phyloP scores from a whole-genome alignment of 1,140 invertebrate genomes.

The Papilio glaucus region DNA sequence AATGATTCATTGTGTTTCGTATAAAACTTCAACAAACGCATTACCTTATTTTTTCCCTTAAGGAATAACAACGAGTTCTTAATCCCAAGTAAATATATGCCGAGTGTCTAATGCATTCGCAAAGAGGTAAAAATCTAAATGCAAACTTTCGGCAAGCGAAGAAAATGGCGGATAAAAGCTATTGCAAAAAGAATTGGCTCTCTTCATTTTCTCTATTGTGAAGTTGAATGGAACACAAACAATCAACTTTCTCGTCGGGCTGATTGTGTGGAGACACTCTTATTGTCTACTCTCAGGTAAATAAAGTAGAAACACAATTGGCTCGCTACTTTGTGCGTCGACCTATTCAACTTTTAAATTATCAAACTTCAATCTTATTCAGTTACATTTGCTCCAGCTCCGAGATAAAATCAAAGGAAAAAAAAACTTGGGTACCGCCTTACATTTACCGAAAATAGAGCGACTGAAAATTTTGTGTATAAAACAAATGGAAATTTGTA shows the following conservation, averaged over 20 bases:
- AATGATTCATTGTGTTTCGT: background rate
- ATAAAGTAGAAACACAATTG: conserved; percentile 77
- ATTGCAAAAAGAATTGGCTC: conserved; percentile 79
- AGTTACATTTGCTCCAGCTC: conserved; percentile 48
- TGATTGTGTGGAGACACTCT: conserved; percentile 81
- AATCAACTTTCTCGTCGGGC: conserved; percentile 77
- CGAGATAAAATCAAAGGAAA: conserved; percentile 38
- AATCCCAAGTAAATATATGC: conserved; percentile 75
- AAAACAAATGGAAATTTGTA: conserved; percentile 67
- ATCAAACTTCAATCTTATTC: conserved; percentile 62
- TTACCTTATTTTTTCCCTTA: conserved; percentile 23
- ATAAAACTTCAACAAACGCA: background rate
- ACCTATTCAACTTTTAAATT: conserved; percentile 77
- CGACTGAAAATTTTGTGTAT: conserved; percentile 68
- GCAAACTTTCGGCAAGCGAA: conserved; percentile 77
- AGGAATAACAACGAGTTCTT: conserved; percentile 41
- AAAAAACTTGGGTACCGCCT: conserved; percentile 38
- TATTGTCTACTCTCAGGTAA: conserved; percentile 80
- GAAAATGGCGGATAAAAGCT: conserved; percentile 75
- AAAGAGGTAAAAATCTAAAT: conserved; percentile 64
- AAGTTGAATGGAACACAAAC: conserved; percentile 79
- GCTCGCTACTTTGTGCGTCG: conserved; percentile 67
- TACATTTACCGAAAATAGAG: conserved; percentile 58
- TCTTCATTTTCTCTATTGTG: conserved; percentile 82
- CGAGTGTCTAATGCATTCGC: conserved; percentile 70